Percentiles rank a stretch among this genome's conserved stretches.
Evolutionary conservation across 2,888 invertebrate genomes (phyloP).

Genomic region (Drosophila mulleri): DNA sequence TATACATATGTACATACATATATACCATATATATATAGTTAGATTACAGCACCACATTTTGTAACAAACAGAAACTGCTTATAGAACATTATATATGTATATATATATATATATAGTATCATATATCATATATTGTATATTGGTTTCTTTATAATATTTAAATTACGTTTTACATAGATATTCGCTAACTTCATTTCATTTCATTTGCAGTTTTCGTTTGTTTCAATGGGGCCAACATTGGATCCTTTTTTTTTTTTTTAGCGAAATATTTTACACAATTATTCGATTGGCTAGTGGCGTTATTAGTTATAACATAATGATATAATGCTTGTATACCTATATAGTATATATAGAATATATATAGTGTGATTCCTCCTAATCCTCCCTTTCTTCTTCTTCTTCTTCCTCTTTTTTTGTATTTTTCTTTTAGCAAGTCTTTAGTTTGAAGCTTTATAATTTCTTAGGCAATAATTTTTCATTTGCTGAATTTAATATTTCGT

Average conservation of each 20-base stretch:
- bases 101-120: constrained; percentile 6
- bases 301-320: constrained; percentile 62
- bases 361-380: constrained; percentile 10
- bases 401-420: constrained; percentile 3
- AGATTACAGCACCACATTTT: constrained; percentile 79
- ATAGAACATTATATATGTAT: constrained; percentile 40
- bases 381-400: background rate
- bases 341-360: constrained; percentile 29
- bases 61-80: constrained; percentile 64
- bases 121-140: constrained; percentile 8
- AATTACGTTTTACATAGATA: constrained; percentile 67
- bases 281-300: constrained; percentile 78
- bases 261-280: constrained; percentile 78
- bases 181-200: constrained; percentile 54
- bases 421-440: constrained; percentile 72
- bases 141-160: constrained; percentile 42
- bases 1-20: background rate
- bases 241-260: constrained; percentile 26
- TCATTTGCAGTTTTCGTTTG: constrained; percentile 29
- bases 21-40: constrained; percentile 38
- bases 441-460: constrained; percentile 71
- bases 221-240: constrained; percentile 16
- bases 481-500: constrained; percentile 25
- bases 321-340: constrained; percentile 38
- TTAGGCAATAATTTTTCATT: constrained; percentile 54